Percentiles rank a stretch among this genome's conserved stretches.
Conservation (phyloP, 2,797 vertebrate species). For the Trematomus bernacchii region DNA sequence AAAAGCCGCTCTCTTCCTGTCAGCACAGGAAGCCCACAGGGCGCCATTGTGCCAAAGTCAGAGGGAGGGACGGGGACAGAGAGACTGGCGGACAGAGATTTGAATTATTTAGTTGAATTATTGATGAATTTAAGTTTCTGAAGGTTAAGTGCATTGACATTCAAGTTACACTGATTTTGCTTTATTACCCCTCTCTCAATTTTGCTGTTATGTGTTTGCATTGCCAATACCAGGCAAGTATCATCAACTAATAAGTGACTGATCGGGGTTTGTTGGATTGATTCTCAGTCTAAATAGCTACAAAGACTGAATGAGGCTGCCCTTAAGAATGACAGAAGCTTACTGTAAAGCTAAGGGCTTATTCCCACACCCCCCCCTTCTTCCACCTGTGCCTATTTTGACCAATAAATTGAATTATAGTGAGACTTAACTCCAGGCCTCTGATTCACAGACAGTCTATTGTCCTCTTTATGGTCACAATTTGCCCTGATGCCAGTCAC, state of each 20-base stretch:
- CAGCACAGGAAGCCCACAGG: conserved; percentile 79
- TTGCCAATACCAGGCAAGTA: not conserved
- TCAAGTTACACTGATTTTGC: conserved; percentile 32
- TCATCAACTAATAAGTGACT: conserved; percentile 27
- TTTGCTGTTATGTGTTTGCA: conserved; percentile 6
- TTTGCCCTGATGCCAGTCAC: conserved; percentile 48
- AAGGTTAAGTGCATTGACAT: conserved; percentile 43
- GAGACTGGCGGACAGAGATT: conserved; percentile 58
- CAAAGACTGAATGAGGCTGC: conserved; percentile 17
- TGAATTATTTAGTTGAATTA: conserved; percentile 72
- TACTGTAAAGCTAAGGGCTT: not conserved
- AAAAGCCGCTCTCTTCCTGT: conserved; percentile 83
- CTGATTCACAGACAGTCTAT: conserved; percentile 50
- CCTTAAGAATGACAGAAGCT: conserved; percentile 16
- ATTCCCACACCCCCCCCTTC: not conserved
- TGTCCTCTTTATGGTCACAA: conserved; percentile 51
- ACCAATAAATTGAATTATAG: conserved; percentile 38
- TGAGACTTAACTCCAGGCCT: conserved; percentile 17
- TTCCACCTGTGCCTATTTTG: conserved; percentile 7
- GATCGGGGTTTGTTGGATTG: conserved; percentile 30
- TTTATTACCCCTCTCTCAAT: not conserved
- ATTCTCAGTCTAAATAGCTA: conserved; percentile 32
- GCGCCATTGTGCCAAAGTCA: conserved; percentile 70
- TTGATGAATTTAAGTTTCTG: conserved; percentile 53
- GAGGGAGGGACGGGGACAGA: conserved; percentile 52